These are phyloP conservation scores for Spea hammondii DNA, from an alignment of 2,797 vertebrate species.

Conservation along the genomic window DNA sequence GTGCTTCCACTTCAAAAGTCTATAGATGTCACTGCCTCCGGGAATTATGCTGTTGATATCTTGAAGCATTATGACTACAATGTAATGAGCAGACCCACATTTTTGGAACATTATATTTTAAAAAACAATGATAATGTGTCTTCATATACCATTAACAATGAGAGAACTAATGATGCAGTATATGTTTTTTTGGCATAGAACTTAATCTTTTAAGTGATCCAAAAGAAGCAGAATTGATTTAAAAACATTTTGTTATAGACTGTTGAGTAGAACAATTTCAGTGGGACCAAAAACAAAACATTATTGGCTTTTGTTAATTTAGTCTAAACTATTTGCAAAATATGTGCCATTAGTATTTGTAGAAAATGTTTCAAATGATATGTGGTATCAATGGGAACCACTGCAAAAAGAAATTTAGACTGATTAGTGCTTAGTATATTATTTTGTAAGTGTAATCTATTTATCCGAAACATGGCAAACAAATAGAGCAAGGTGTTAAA, in stretches of 20 bases:
- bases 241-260: conserved; percentile 10
- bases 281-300: background rate
- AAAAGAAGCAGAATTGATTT: conserved; percentile 21
- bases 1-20: conserved; percentile 38
- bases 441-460: too few species aligned
- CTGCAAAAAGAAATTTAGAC: too few species aligned
- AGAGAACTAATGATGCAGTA: conserved; percentile 33
- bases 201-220: conserved; percentile 12
- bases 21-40: conserved; percentile 45
- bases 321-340: too few species aligned
- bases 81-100: conserved; percentile 33
- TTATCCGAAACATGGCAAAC: too few species aligned
- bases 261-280: conserved; percentile 1
- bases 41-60: conserved; percentile 44
- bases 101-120: conserved; percentile 18
- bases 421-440: too few species aligned
- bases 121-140: conserved; percentile 28
- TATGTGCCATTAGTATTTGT: too few species aligned
- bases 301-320: background rate
- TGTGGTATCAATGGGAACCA: too few species aligned
- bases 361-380: too few species aligned
- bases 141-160: conserved; percentile 1
- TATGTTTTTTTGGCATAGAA: conserved; percentile 16
- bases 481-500: too few species aligned
- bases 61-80: conserved; percentile 32